Base-by-base conservation (phyloP, 2,797 vertebrate species). In the Spinus pinus region DNA sequence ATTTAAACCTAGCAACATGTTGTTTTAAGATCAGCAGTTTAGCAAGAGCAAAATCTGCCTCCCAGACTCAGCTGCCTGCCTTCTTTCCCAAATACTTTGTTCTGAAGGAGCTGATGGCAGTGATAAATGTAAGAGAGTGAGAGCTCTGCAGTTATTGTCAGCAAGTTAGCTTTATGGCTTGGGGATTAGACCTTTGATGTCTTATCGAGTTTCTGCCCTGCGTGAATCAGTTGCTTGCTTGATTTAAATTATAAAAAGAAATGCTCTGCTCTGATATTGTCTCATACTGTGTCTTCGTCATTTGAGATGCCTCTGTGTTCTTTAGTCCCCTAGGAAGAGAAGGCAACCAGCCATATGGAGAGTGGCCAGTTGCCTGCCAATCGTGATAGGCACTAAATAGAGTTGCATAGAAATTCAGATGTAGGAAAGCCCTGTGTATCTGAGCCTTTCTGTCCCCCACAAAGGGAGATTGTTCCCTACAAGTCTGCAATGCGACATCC, bases 211-310 rank as follows among this genome's bases (percentile, higher is more conserved):
- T 95, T 97, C 94, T 95, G 57, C 91, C 20, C 93, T 84, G 93
- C 5, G 17, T 96, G 95, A 95, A 95, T 95, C 86, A 65, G 54
- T 95, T 95, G 86, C 94, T 94, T 96, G 92, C 94, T 95, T 95
- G 71, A 95, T 96, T 95, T 96, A 93, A 94, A 95, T 92, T 91
- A 92, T 87, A 93, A 94, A 94, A 93, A 95, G 86, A 95, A 97
- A 87, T 64, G 60, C 75, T 95, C 79, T 71, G 69, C 72, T 94
- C 86, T 67, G 81, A 94, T 95, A 89, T 31, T 91, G 92, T 89
- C 81, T 87, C 90, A 89, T 86, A 92, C 94, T 90, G 96, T 86
- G 94, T 94, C 92, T 86, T 96, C 53, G 90, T 93, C 93, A 97
- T 95, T 87, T 93, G 95, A 97, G 93, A 93, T 85, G 72, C 74